Evolutionary conservation across 2,113 vertebrate genomes (phyloP).

Genomic region (Lophotis ruficrista): DNA sequence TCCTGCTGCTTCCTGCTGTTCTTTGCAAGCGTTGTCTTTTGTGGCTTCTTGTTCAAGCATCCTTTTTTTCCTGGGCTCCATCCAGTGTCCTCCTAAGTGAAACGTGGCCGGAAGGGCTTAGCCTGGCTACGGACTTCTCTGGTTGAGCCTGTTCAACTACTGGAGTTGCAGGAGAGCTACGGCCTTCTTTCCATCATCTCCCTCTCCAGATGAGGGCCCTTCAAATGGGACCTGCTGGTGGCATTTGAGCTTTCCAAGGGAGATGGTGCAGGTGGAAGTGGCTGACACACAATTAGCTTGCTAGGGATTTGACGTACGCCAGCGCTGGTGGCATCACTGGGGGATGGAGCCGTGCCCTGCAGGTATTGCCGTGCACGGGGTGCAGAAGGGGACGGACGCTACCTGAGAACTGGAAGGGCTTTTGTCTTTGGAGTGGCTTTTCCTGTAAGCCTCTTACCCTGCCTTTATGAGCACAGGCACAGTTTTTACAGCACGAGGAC

Average conservation of each 20-base stretch:
- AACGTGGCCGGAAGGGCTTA: not conserved
- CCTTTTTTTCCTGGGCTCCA: not conserved
- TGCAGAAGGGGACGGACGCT: not conserved
- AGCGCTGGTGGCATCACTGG: fast-evolving
- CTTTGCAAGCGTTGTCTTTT: not conserved
- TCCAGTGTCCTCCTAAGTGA: not conserved
- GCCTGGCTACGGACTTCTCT: not conserved
- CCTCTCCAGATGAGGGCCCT: not conserved
- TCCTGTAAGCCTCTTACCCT: not conserved
- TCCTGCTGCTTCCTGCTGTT: not conserved
- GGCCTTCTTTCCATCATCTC: not conserved
- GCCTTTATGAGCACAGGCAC: not conserved
- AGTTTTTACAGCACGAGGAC: not conserved
- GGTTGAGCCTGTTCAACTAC: not conserved
- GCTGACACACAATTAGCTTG: not conserved
- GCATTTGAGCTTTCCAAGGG: not conserved
- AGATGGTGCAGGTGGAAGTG: not conserved
- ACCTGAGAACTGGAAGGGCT: not conserved
- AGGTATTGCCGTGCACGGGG: fast-evolving
- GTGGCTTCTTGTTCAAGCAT: not conserved
- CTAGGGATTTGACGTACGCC: not conserved
- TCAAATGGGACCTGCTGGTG: not conserved
- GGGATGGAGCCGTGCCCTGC: not conserved
- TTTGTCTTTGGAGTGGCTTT: not conserved
- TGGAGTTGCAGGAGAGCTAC: not conserved